Conservation (phyloP, 1,140 invertebrate genomes). For the Uloborus diversus region DNA sequence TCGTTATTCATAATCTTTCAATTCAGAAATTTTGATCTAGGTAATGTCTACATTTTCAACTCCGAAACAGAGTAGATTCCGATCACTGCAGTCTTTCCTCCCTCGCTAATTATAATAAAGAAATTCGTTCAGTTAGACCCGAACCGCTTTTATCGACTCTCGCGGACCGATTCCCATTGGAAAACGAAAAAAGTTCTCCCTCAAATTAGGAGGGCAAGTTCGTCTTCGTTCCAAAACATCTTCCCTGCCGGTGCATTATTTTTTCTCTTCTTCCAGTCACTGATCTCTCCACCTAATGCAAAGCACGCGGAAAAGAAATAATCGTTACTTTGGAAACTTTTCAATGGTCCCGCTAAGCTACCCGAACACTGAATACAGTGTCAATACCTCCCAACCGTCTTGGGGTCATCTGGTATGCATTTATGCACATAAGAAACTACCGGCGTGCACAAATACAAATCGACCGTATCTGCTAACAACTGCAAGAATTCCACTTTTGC, state of each 20-base stretch:
- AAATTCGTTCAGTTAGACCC: constrained; percentile 31
- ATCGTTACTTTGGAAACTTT: constrained; percentile 56
- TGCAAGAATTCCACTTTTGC: constrained; percentile 44
- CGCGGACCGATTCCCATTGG: too few relatives aligned
- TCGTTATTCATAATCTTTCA: too few relatives aligned
- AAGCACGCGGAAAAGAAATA: constrained; percentile 41
- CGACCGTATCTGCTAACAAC: constrained; percentile 34
- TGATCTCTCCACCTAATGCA: constrained; percentile 38
- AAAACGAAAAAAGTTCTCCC: constrained; percentile 19
- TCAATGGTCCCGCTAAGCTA: constrained; percentile 17
- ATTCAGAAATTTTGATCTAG: too few relatives aligned
- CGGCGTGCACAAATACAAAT: constrained; percentile 41
- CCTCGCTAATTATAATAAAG: constrained; percentile 33
- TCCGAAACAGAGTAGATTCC: too few relatives aligned
- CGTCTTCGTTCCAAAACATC: constrained; percentile 21
- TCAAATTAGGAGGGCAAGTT: constrained; percentile 42
- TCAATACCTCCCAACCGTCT: constrained; percentile 33
- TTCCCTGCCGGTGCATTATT: too few relatives aligned
- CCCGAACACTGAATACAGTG: constrained; percentile 28
- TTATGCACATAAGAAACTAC: constrained; percentile 42
- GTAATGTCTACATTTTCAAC: too few relatives aligned
- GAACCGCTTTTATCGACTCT: background rate
- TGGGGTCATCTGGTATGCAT: constrained; percentile 52
- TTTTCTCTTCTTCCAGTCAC: constrained; percentile 19
- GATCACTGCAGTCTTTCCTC: too few relatives aligned